Evolutionary conservation across 2,888 invertebrate genomes (phyloP).

Genomic region (Autographa pulchrina): DNA sequence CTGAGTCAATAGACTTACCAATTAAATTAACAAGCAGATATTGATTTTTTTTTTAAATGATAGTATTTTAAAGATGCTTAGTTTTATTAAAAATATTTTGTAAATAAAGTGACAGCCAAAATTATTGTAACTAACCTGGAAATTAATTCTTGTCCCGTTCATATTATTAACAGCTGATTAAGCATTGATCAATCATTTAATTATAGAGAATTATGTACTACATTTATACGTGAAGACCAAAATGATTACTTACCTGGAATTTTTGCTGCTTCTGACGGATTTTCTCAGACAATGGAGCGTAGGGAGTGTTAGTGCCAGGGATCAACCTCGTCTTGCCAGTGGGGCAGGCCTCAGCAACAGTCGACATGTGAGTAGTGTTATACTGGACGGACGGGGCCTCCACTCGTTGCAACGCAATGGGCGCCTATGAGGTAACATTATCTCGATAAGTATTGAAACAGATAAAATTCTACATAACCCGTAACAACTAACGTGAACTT

Average conservation of each 20-base stretch:
- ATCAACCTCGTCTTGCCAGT: conserved; percentile 74
- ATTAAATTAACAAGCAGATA: too few relatives aligned
- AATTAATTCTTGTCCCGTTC: not conserved
- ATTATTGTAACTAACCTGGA: not conserved
- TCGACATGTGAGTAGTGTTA: conserved; percentile 80
- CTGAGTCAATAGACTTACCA: too few relatives aligned
- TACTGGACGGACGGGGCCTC: conserved; percentile 81
- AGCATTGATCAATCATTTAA: not conserved
- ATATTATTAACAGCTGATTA: too few relatives aligned
- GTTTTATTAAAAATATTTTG: too few relatives aligned
- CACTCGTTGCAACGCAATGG: conserved; percentile 84
- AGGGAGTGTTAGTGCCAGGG: conserved; percentile 84
- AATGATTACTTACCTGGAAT: conserved; percentile 78
- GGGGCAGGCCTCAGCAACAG: conserved; percentile 78
- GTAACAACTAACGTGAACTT: conserved; percentile 36
- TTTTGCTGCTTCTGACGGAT: conserved; percentile 77
- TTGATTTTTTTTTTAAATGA: too few relatives aligned
- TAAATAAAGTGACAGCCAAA: too few relatives aligned
- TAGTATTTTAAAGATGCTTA: too few relatives aligned
- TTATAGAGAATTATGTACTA: not conserved
- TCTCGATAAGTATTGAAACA: conserved; percentile 14
- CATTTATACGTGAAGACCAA: not conserved
- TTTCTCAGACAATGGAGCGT: conserved; percentile 75
- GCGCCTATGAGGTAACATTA: conserved; percentile 71
- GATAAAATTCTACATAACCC: conserved; percentile 31